These are phyloP conservation scores for Scophthalmus maximus DNA, from an alignment of 2,113 vertebrate species.

Conservation along the genomic window DNA sequence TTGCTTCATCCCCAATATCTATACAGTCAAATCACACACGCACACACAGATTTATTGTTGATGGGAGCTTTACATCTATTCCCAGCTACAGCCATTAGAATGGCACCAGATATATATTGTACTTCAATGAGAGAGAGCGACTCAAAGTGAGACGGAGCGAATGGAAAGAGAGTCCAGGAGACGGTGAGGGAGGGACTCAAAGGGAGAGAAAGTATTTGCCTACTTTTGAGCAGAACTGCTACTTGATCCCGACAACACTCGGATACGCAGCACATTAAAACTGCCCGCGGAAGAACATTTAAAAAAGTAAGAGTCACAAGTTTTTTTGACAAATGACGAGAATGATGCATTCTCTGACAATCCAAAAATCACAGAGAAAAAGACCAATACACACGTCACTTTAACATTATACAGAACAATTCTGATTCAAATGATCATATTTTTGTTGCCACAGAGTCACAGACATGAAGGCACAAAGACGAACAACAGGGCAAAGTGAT, in stretches of 20 bases:
- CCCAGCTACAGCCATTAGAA: neutral
- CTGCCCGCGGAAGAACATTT: neutral
- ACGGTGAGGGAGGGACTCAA: neutral
- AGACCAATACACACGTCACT: too few species aligned
- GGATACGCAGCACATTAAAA: neutral
- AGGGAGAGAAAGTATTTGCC: too few species aligned
- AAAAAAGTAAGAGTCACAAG: too few species aligned
- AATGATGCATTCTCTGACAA: too few species aligned
- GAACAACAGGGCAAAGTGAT: neutral
- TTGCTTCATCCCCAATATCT: neutral
- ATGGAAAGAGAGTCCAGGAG: neutral
- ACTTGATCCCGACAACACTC: too few species aligned
- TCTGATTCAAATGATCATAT: neutral
- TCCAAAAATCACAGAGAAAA: too few species aligned
- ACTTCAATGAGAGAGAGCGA: neutral
- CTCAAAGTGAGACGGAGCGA: neutral
- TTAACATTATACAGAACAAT: neutral
- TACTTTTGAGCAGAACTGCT: too few species aligned
- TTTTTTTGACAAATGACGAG: too few species aligned
- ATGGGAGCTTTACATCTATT: neutral
- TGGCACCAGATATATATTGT: constrained; percentile 8
- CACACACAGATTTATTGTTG: constrained; percentile 9
- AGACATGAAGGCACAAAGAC: too few species aligned
- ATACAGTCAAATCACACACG: neutral
- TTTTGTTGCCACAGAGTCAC: too few species aligned